Conservation (phyloP, 1,140 invertebrate species). For the Trichonephila clavipes region DNA sequence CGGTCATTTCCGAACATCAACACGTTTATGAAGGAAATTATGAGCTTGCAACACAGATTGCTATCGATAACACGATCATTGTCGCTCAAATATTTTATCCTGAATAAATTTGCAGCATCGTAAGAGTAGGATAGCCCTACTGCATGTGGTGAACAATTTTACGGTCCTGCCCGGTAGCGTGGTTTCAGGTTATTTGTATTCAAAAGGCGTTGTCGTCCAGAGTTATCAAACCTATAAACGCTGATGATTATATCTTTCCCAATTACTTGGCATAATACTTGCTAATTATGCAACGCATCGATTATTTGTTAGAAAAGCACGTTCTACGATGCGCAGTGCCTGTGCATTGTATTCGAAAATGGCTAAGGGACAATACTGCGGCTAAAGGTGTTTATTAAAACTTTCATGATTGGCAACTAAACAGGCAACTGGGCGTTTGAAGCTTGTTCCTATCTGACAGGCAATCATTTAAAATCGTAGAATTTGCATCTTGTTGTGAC, state of each 20-base stretch:
- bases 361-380: background rate
- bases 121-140: background rate
- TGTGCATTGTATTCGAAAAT: background rate
- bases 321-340: background rate
- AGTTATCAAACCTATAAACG: slow-evolving; percentile 64
- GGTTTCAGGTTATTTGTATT: slow-evolving; percentile 42
- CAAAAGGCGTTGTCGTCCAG: slow-evolving; percentile 14
- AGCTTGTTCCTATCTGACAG: background rate
- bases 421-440: background rate
- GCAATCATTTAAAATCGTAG: background rate
- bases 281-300: slow-evolving; percentile 46
- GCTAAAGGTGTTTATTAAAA: slow-evolving; percentile 42
- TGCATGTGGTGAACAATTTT: background rate
- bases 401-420: slow-evolving; percentile 35
- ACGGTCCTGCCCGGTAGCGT: background rate
- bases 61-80: slow-evolving; percentile 26
- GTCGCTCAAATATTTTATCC: slow-evolving; percentile 16
- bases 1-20: background rate
- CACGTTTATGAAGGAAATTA: slow-evolving; percentile 45
- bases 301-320: slow-evolving; percentile 11
- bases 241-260: slow-evolving; percentile 39
- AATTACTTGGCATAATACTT: slow-evolving; percentile 56
- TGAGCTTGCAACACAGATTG: slow-evolving; percentile 30
- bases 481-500: background rate
- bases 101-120: slow-evolving; percentile 20